Percentiles rank a stretch among this genome's conserved stretches.
These are phyloP conservation scores for Vombatus ursinus DNA, from an alignment of 2,113 vertebrate species.

Conservation along the genomic window DNA sequence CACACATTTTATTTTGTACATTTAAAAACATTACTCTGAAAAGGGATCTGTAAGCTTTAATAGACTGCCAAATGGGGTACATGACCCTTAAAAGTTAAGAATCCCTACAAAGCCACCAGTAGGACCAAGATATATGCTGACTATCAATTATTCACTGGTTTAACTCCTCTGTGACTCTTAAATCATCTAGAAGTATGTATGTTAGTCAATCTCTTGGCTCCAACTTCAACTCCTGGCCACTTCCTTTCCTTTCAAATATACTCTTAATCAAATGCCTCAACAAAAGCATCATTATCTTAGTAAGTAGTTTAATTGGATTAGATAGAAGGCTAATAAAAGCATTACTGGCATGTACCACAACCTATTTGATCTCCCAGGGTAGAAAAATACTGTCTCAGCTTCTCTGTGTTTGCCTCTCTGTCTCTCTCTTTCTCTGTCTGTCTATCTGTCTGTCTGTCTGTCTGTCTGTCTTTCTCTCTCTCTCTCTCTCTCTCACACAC, in stretches of 20 bases:
- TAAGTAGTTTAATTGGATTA: background rate
- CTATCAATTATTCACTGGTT: background rate
- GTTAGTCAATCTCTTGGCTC: background rate
- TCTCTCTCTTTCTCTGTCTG: background rate
- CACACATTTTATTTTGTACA: background rate
- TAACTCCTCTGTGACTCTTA: background rate
- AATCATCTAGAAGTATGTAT: background rate
- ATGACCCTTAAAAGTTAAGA: background rate
- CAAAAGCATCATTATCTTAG: background rate
- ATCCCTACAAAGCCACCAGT: background rate
- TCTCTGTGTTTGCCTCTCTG: background rate
- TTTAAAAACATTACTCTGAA: background rate
- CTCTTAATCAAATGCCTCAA: background rate
- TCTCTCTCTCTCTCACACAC: too few species aligned
- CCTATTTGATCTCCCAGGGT: background rate
- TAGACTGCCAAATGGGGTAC: background rate
- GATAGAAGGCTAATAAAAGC: background rate
- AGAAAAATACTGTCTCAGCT: background rate
- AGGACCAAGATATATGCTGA: background rate
- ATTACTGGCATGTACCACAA: background rate
- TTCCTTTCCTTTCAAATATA: background rate
- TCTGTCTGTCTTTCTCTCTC: too few species aligned
- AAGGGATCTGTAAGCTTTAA: background rate
- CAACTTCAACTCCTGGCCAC: background rate
- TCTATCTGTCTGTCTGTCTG: background rate